Evolutionary conservation across 2,113 vertebrate genomes (phyloP).

Genomic region (Salminus brasiliensis): DNA sequence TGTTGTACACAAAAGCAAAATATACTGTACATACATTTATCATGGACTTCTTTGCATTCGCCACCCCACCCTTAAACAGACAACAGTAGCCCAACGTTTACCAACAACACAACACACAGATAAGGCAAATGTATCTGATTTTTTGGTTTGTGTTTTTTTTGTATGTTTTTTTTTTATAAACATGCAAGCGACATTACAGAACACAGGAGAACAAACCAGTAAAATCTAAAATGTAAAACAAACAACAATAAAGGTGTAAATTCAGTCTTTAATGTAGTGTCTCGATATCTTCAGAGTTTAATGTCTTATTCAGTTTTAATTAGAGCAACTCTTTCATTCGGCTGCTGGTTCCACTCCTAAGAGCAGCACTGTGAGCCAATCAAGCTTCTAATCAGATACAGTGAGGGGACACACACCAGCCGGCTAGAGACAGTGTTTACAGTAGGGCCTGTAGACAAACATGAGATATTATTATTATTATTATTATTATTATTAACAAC

Average conservation of each 20-base stretch:
- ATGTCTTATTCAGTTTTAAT: neutral
- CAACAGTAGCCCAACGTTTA: slow-evolving; percentile 40
- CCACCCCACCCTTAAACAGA: neutral
- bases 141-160: no score
- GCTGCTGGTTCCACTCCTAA: neutral
- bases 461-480: no score
- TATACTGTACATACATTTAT: slow-evolving; percentile 67
- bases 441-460: no score
- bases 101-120: neutral
- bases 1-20: slow-evolving; percentile 68
- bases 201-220: neutral
- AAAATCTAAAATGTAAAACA: no score
- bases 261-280: neutral
- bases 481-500: no score
- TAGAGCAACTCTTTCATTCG: neutral
- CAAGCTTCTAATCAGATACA: neutral
- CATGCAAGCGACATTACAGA: slow-evolving; percentile 3
- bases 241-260: no score
- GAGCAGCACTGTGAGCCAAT: neutral
- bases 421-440: no score
- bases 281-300: no score
- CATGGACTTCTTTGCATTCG: slow-evolving; percentile 59
- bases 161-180: neutral
- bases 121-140: slow-evolving; percentile 11
- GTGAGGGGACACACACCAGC: neutral